Conservation (phyloP, 2,888 invertebrate species). For the Timema podura region DNA sequence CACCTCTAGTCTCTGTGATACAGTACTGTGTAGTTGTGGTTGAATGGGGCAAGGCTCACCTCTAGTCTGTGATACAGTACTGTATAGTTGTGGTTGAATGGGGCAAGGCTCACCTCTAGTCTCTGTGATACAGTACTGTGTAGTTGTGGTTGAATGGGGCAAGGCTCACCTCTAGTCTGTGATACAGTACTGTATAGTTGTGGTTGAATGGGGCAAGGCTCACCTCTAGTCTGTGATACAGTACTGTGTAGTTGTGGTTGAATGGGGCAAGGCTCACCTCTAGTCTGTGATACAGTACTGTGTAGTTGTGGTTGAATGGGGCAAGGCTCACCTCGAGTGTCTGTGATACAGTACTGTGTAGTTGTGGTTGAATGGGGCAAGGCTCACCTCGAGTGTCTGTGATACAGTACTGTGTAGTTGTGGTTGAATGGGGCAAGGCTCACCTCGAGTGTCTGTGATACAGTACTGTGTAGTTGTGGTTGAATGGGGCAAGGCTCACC, state of each 20-base stretch:
- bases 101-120: too few species aligned
- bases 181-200: not conserved
- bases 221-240: not conserved
- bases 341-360: slow-evolving; percentile 34
- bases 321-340: slow-evolving; percentile 66
- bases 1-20: not conserved
- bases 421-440: too few species aligned
- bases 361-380: too few species aligned
- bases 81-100: not conserved
- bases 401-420: not conserved
- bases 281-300: not conserved
- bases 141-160: not conserved
- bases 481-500: slow-evolving; percentile 42
- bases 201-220: too few species aligned
- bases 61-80: not conserved
- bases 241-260: not conserved
- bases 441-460: slow-evolving; percentile 71
- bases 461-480: not conserved
- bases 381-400: slow-evolving; percentile 71
- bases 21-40: not conserved
- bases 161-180: too few species aligned
- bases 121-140: not conserved
- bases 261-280: too few species aligned
- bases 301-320: not conserved
- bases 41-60: too few species aligned